These are phyloP conservation scores for Proisotoma minuta DNA, from an alignment of 2,888 invertebrate genomes.

Conservation along the genomic window DNA sequence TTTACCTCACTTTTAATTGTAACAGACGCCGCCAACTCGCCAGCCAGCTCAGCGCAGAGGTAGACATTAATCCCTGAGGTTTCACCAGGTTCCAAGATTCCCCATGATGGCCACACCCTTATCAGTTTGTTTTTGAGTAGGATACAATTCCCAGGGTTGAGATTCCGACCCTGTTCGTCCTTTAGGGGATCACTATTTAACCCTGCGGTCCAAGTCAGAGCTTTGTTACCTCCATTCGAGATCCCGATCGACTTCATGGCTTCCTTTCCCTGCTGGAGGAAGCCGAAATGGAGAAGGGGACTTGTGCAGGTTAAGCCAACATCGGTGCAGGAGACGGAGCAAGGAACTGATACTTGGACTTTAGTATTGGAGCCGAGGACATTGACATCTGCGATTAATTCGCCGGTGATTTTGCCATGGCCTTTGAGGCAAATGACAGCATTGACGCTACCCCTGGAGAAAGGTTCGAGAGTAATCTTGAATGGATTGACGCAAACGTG, in stretches of 20 bases:
- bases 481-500: conserved; percentile 13
- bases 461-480: conserved; percentile 13
- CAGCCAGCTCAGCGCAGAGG: conserved; percentile 23
- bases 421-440: conserved; percentile 17
- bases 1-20: conserved; percentile 29
- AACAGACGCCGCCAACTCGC: conserved; percentile 14
- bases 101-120: conserved; percentile 37
- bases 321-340: not conserved
- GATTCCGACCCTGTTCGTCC: conserved; percentile 22
- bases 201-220: conserved; percentile 19
- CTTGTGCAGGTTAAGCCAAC: not conserved
- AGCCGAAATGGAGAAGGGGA: conserved; percentile 12
- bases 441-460: conserved; percentile 7
- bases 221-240: too few relatives aligned
- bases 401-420: conserved; percentile 22
- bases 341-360: not conserved
- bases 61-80: conserved; percentile 28
- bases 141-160: conserved; percentile 13
- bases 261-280: not conserved
- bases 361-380: not conserved
- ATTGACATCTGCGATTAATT: too few relatives aligned
- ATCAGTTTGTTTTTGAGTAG: conserved; percentile 15
- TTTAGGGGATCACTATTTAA: conserved; percentile 16
- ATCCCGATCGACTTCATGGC: conserved; percentile 8
- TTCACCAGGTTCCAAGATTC: conserved; percentile 28